phyloP scores from a whole-genome alignment of 2,113 vertebrate species.

The Urocynchramus pylzowi region DNA sequence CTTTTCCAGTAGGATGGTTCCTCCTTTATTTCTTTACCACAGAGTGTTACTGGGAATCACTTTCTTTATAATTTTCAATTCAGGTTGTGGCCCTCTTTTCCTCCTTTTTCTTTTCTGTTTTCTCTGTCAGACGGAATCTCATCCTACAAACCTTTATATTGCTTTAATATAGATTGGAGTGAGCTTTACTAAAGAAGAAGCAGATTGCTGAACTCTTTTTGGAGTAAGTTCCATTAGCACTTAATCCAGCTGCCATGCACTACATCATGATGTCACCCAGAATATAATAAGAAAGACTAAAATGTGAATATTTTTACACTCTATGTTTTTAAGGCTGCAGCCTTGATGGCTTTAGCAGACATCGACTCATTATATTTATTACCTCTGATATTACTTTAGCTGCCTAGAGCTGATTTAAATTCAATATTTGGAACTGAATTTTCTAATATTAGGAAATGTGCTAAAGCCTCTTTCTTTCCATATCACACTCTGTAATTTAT shows the following conservation, averaged over 20 bases:
- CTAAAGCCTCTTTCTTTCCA: neutral
- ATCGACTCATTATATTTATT: neutral
- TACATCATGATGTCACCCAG: neutral
- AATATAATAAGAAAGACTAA: neutral
- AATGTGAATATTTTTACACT: neutral
- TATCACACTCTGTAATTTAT: neutral
- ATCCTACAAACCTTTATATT: neutral
- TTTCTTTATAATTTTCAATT: neutral
- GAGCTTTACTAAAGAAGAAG: neutral
- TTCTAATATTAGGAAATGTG: neutral
- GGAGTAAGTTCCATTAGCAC: neutral
- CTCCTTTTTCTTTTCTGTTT: neutral
- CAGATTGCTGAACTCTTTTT: neutral
- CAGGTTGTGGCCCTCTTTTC: neutral
- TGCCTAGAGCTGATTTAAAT: neutral
- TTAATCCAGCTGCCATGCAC: neutral
- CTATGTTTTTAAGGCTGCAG: neutral
- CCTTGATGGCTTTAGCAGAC: neutral
- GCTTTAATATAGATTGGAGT: neutral
- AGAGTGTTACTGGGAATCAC: neutral
- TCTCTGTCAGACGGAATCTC: neutral
- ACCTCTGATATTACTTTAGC: neutral
- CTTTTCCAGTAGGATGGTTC: neutral
- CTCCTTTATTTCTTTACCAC: neutral
- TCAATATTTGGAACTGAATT: neutral